These are phyloP conservation scores for Phoronis australis DNA, from an alignment of 2,888 invertebrate species.

Conservation along the genomic window DNA sequence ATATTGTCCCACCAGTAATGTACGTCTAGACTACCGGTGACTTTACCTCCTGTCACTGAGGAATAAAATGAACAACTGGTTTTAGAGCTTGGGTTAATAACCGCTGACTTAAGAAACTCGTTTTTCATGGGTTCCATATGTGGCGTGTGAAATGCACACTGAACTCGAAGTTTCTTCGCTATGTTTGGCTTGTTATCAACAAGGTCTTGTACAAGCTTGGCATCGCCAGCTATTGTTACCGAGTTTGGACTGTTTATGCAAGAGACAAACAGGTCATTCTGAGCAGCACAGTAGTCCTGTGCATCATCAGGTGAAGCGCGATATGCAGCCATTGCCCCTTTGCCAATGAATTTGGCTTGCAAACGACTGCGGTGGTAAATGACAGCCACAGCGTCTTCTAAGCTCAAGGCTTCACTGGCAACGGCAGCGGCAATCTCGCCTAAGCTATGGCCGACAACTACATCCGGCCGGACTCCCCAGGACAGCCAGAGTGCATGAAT, in stretches of 20 bases:
- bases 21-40: conserved; percentile 1
- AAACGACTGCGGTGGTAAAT: too few species aligned
- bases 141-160: conserved; percentile 12
- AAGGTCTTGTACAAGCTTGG: conserved; percentile 5
- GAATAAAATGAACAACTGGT: conserved; percentile 8
- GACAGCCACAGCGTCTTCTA: conserved; percentile 9
- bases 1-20: conserved; percentile 13
- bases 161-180: conserved; percentile 11
- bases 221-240: conserved; percentile 11
- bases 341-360: conserved; percentile 9
- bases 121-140: conserved; percentile 6
- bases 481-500: background rate
- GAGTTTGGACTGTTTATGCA: conserved; percentile 11
- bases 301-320: conserved; percentile 7
- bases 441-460: too few species aligned
- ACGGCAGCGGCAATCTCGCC: too few species aligned
- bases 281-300: conserved; percentile 1
- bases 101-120: conserved; percentile 5
- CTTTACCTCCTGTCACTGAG: conserved; percentile 2
- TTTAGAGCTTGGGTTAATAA: too few species aligned
- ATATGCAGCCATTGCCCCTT: conserved; percentile 14
- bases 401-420: too few species aligned
- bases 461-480: too few species aligned
- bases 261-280: conserved; percentile 10
- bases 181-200: conserved; percentile 4